A percentile compares a stretch with the other conserved stretches of the same genome.
These are phyloP conservation scores for Pristis pectinata DNA, from an alignment of 2,797 vertebrate genomes.

Conservation along the genomic window DNA sequence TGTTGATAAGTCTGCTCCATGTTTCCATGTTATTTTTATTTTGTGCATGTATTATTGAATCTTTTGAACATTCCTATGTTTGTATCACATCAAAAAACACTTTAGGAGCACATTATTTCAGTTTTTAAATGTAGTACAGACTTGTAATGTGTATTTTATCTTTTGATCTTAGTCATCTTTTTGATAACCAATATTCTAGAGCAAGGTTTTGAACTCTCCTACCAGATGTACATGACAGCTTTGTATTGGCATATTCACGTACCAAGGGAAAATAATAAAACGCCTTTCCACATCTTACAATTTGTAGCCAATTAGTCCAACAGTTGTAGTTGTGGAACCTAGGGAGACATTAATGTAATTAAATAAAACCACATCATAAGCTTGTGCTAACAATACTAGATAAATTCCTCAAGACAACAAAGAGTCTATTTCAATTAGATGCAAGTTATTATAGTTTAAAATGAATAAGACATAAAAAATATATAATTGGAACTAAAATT, in stretches of 20 bases:
- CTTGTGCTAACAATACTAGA: neutral
- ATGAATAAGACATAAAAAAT: neutral
- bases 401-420: neutral
- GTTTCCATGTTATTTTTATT: neutral
- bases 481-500: neutral
- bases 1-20: neutral
- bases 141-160: neutral
- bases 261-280: constrained; percentile 2
- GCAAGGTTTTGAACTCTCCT: neutral
- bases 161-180: neutral
- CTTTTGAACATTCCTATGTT: neutral
- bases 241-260: neutral
- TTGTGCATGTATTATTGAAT: neutral
- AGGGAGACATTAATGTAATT: neutral
- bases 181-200: neutral
- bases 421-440: neutral
- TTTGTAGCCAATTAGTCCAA: neutral
- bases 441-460: constrained; percentile 3
- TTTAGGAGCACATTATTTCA: neutral
- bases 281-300: too few relatives aligned
- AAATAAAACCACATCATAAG: neutral
- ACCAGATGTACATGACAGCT: neutral
- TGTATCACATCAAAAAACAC: neutral
- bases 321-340: neutral
- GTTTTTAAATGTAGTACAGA: neutral